Conservation (phyloP, 2,113 vertebrate genomes). For the Sorex araneus region DNA sequence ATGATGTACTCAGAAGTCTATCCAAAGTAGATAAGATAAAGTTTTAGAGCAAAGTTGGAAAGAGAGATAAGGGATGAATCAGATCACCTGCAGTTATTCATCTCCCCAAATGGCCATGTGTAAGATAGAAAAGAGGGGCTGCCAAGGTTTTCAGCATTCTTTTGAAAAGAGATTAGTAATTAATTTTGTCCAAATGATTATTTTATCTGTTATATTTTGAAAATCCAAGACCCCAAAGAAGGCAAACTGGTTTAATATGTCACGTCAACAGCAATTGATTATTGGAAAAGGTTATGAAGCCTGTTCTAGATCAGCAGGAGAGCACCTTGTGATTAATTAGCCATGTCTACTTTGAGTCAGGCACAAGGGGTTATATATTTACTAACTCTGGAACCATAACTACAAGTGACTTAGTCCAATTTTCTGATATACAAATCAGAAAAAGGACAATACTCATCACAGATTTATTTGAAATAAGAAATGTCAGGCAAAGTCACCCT, state of each 20-base stretch:
- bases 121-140: not conserved
- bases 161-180: slow-evolving; percentile 57
- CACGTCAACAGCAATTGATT: slow-evolving; percentile 57
- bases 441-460: slow-evolving; percentile 57
- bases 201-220: slow-evolving; percentile 58
- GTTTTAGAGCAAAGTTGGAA: slow-evolving; percentile 40
- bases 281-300: slow-evolving; percentile 20
- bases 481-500: slow-evolving; percentile 30
- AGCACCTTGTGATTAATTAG: slow-evolving; percentile 57
- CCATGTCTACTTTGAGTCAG: slow-evolving; percentile 50
- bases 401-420: slow-evolving; percentile 50
- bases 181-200: slow-evolving; percentile 46
- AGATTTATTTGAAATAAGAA: slow-evolving; percentile 40
- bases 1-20: slow-evolving; percentile 28
- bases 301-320: slow-evolving; percentile 27
- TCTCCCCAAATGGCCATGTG: not conserved
- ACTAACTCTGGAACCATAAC: slow-evolving; percentile 67
- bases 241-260: slow-evolving; percentile 60
- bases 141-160: not conserved
- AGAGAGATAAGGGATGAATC: slow-evolving; percentile 56
- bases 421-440: slow-evolving; percentile 61
- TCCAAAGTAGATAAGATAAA: slow-evolving; percentile 46
- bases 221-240: slow-evolving; percentile 62
- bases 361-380: slow-evolving; percentile 49
- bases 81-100: not conserved